These are phyloP conservation scores for Aegithalos caudatus DNA, from an alignment of 2,113 vertebrate genomes.

Conservation along the genomic window DNA sequence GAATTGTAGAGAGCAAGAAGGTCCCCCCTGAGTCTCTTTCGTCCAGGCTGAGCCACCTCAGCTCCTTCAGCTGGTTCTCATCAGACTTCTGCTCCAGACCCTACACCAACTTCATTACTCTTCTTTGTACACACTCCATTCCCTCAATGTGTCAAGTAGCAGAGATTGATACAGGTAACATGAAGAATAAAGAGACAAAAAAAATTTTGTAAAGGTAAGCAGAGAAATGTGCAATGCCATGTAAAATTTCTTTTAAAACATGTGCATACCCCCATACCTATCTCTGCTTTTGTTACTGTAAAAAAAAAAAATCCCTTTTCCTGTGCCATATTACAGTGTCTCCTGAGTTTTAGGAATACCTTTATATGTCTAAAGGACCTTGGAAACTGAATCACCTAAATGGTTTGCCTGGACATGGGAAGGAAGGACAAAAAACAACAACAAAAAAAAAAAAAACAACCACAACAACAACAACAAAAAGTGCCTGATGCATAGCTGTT, in stretches of 20 bases:
- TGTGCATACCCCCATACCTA: fast-evolving
- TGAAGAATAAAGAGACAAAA: not conserved
- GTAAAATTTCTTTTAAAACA: not conserved
- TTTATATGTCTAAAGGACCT: not conserved
- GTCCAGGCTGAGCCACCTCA: not conserved
- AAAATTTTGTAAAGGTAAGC: not conserved
- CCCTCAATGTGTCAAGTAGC: not conserved
- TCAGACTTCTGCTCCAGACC: not conserved
- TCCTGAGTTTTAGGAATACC: not conserved
- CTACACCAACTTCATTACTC: fast-evolving
- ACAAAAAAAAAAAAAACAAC: too few species aligned
- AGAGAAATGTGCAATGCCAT: not conserved
- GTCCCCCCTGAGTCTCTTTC: too few species aligned
- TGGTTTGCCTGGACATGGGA: not conserved
- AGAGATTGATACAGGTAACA: not conserved
- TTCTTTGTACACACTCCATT: not conserved
- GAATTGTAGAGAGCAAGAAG: not conserved
- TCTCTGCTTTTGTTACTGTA: not conserved
- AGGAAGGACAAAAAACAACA: fast-evolving
- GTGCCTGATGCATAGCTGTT: not conserved
- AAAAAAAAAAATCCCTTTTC: too few species aligned
- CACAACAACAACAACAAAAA: too few species aligned
- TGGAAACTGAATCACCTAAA: not conserved
- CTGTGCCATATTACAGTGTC: not conserved
- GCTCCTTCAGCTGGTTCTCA: not conserved